Conservation (phyloP, 2,797 vertebrate species). For the Danionella dracula region DNA sequence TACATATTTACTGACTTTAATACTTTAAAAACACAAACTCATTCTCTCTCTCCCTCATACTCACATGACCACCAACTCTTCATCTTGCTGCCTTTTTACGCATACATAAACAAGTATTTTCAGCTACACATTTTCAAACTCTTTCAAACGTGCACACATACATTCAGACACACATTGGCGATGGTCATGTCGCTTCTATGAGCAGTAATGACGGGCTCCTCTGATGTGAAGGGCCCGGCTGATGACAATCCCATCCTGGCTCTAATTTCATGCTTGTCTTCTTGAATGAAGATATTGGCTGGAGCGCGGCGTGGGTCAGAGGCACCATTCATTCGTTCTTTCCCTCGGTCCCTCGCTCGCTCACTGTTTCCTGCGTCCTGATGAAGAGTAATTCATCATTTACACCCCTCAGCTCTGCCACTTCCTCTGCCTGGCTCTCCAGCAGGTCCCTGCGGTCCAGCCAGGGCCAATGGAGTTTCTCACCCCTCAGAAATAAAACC, state of each 20-base stretch:
- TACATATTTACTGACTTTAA: no score
- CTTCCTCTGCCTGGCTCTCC: conserved; percentile 57
- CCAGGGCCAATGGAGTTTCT: no score
- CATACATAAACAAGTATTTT: no score
- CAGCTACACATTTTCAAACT: no score
- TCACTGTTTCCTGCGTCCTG: conserved; percentile 97
- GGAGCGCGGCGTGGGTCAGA: conserved; percentile 99
- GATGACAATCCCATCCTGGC: conserved; percentile 99
- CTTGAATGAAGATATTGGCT: conserved; percentile 99
- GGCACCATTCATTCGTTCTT: conserved; percentile 50
- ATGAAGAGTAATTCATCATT: conserved; percentile 99
- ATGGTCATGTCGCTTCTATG: conserved; percentile 99
- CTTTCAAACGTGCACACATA: conserved; percentile 39
- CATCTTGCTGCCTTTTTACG: no score
- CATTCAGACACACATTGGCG: conserved; percentile 72
- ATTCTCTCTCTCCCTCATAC: no score
- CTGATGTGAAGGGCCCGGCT: conserved; percentile 98
- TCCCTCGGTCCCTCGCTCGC: conserved; percentile 84
- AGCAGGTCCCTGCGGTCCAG: conserved; percentile 77
- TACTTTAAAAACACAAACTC: no score
- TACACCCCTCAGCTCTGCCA: conserved; percentile 99
- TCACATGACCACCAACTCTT: no score
- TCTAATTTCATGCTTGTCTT: conserved; percentile 99
- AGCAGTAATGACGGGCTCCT: conserved; percentile 99
- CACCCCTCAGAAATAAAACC: no score